Percentiles rank a stretch among this genome's conserved stretches.
These are phyloP conservation scores for Campodea augens DNA, from an alignment of 1,140 invertebrate species.

Conservation along the genomic window DNA sequence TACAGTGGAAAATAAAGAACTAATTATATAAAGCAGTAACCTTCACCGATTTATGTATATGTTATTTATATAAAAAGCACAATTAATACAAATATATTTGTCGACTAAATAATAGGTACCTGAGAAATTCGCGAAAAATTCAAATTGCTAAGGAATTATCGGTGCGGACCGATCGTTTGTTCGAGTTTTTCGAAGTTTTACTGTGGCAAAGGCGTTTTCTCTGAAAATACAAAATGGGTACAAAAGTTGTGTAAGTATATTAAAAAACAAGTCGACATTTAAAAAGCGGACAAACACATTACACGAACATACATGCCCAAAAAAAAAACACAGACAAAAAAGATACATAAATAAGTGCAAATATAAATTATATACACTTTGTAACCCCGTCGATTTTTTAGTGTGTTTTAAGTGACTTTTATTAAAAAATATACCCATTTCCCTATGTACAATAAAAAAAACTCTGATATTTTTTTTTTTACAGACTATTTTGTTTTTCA, in stretches of 20 bases:
- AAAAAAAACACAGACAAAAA: background rate
- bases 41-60: too few species aligned
- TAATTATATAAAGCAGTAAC: too few species aligned
- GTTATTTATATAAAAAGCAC: too few species aligned
- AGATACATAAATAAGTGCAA: background rate
- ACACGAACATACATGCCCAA: background rate
- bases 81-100: too few species aligned
- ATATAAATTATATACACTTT: background rate
- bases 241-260: constrained; percentile 11
- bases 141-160: constrained; percentile 33
- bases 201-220: constrained; percentile 61
- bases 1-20: too few species aligned
- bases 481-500: constrained; percentile 18
- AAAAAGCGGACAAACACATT: background rate
- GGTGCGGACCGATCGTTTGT: constrained; percentile 67
- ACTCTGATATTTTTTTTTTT: constrained; percentile 1
- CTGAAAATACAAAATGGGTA: constrained; percentile 37
- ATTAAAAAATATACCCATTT: background rate
- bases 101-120: too few species aligned
- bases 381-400: background rate
- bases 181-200: constrained; percentile 65
- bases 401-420: background rate
- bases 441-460: background rate
- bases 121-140: too few species aligned
- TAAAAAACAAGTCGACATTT: background rate